Evolutionary conservation across 2,888 invertebrate genomes (phyloP).

Genomic region (Sympetrum striolatum): DNA sequence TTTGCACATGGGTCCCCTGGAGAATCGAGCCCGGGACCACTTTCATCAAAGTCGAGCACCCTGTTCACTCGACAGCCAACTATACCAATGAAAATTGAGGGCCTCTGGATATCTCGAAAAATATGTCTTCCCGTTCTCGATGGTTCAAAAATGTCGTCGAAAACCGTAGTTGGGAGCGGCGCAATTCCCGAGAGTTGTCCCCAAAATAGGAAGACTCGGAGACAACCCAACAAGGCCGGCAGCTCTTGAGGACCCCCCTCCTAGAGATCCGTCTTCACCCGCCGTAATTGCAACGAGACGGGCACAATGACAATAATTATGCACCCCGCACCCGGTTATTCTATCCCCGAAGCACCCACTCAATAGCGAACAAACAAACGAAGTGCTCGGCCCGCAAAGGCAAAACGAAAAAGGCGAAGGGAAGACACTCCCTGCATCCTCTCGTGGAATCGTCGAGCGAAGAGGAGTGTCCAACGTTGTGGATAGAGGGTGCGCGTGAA

Average conservation of each 20-base stretch:
- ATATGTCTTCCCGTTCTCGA: too few species aligned
- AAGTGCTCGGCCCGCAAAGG: not conserved
- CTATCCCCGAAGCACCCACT: not conserved
- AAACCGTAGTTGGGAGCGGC: too few species aligned
- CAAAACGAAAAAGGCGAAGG: not conserved
- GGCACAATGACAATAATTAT: not conserved
- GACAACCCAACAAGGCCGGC: not conserved
- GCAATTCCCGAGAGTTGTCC: too few species aligned
- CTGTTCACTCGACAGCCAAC: too few species aligned
- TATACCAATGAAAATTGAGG: too few species aligned
- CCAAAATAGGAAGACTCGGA: too few species aligned
- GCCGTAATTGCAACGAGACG: not conserved
- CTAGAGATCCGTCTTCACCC: not conserved
- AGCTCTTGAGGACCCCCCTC: not conserved
- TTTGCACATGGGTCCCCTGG: too few species aligned
- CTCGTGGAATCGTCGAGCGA: not conserved
- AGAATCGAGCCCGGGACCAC: too few species aligned
- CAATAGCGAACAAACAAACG: not conserved
- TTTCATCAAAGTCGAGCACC: too few species aligned
- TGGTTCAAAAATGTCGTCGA: too few species aligned
- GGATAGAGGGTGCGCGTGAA: not conserved
- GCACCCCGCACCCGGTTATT: not conserved
- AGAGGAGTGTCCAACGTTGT: not conserved
- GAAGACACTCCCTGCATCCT: not conserved
- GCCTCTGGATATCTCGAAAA: too few species aligned